Evolutionary conservation across 2,113 vertebrate genomes (phyloP), one percentile per base, ranked within the genome.

Genomic region (Miniopterus natalensis): DNA sequence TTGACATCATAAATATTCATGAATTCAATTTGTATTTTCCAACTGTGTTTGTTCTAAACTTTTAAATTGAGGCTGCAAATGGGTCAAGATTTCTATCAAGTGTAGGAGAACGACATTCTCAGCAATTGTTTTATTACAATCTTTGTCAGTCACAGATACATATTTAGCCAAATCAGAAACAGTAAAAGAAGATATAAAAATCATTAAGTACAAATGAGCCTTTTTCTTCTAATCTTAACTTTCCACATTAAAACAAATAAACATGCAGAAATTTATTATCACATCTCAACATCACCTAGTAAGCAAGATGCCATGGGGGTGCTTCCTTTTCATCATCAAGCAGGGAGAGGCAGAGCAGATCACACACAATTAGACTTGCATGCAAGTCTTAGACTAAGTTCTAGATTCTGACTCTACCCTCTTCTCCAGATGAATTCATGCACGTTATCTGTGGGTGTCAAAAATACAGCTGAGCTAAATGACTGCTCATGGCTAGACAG

Each of bases 141-240:
- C n/a, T 66, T 83, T 78, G 59, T 90, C 57, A 92, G 40, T 92
- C 88, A 91, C 12, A 86, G 84, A 73, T 73, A 93, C 55, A 85
- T 61, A 85, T 85, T 95, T 90, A 95, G 31, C 20, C n/a, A 95
- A 96, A 88, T 95, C 55, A 88, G 27, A 96, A 95, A 95, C 77
- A 96, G 66, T 78, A 96, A 91, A 14, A 91, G 45, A 59, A 93
- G 70, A 90, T 88, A 73, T 55, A 73, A 91, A 93, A 95, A 83
- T 47, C 63, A 95, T 25, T 53, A 89, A 78, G 51, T 77, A 6
- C 36, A 66, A 65, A 90, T 78, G 63, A 55, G 2, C n/a, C 6
- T 25, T 93, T 92, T 81, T 42, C 25, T 94, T 51, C 49, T 70
- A 75, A 71, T 93, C 70, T 25, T 71, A 80, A 89, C 2, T 78